Evolutionary conservation across 2,113 vertebrate genomes (phyloP), one percentile per base, ranked within the genome.

Genomic region (Taxidea taxus): DNA sequence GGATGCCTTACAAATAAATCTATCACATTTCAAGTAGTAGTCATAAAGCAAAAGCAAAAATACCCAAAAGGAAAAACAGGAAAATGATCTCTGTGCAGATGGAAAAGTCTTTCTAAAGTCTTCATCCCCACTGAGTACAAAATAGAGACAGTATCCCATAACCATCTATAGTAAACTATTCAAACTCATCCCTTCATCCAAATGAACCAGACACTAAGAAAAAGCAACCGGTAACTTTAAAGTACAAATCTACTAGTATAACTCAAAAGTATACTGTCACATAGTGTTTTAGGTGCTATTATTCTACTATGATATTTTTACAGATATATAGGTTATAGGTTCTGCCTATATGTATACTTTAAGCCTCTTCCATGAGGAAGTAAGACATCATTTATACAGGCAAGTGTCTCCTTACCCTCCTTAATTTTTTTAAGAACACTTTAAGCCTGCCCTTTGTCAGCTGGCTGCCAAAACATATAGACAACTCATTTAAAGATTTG

Each of bases 1-100:
- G 34, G 39, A 51, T 80, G 87, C 10, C 93, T 97, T 90, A 78
- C 16, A 95, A 89, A 95, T 86, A 94, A 96, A 96, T 90, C 93
- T 94, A 74, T 81, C 84, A 42, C 1, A 7, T 85, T 78, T 88
- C 51, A 88, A 96, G 27, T 54, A 16, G n/a, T 39, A 87, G 64
- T 90, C 81, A 92, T 85, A 94, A 97, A 96, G 39, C 34, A 93
- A 95, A 92, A 87, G 54, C 8, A 90, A 92, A 97, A 87, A 34
- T 68, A 87, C 25, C 56, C 80, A 58, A 56, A 90, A 72, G 75
- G 31, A 87, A 72, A 91, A 86, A 93, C 15, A 92, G 42, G 34
- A 93, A 94, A 77, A 90, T 91, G 56, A 88, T 31, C 49, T 82
- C 56, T 77, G 60, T 75, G 42, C 68, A 90, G 56, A 34, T 29